A percentile compares a stretch with the other conserved stretches of the same genome.
These are phyloP conservation scores for Eupithecia abbreviata DNA, from an alignment of 2,888 invertebrate species.

Conservation along the genomic window DNA sequence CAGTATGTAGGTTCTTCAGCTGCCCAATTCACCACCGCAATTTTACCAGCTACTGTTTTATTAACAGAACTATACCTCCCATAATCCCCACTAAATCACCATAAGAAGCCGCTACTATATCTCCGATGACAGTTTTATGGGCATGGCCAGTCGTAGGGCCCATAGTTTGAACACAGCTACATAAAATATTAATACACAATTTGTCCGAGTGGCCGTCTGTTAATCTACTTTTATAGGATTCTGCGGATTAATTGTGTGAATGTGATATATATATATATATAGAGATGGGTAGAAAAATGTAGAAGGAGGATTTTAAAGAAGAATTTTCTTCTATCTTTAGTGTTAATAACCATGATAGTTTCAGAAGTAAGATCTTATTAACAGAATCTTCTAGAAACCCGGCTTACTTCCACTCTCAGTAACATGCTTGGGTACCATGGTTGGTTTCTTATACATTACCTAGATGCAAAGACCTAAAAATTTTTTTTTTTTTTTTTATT, in stretches of 20 bases:
- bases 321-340: background rate
- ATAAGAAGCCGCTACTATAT: conserved; percentile 76
- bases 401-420: too few relatives aligned
- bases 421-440: too few relatives aligned
- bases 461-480: too few relatives aligned
- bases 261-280: conserved; percentile 17
- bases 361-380: too few relatives aligned
- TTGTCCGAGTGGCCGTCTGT: conserved; percentile 79
- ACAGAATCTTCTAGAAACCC: too few relatives aligned
- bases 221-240: conserved; percentile 80
- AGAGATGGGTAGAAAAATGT: conserved; percentile 11
- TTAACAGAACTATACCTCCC: conserved; percentile 44
- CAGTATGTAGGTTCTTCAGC: background rate
- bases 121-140: conserved; percentile 82
- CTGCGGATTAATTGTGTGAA: conserved; percentile 69
- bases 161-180: conserved; percentile 69
- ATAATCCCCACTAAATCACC: conserved; percentile 78
- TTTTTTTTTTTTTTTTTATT: too few relatives aligned
- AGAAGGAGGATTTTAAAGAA: background rate
- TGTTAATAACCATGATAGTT: too few relatives aligned
- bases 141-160: conserved; percentile 46
- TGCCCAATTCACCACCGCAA: background rate
- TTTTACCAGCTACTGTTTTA: conserved; percentile 9
- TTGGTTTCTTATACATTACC: too few relatives aligned
- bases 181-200: conserved; percentile 84